Percentiles rank a stretch among this genome's conserved stretches.
Evolutionary conservation across 2,113 vertebrate genomes (phyloP).

Genomic region (Gavia stellata): DNA sequence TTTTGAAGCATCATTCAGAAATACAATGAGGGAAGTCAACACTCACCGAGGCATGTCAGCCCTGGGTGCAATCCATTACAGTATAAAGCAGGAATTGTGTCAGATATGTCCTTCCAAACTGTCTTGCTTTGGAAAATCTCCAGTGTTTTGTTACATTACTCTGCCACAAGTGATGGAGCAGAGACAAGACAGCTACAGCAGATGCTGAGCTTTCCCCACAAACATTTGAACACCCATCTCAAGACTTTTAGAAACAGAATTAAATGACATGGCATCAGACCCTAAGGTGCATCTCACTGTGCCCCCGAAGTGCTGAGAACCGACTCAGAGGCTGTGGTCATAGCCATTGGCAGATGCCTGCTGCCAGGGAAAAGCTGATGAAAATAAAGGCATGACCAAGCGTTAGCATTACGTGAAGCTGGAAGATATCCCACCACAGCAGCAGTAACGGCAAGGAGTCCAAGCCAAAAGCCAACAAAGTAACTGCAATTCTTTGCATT

Average conservation of each 20-base stretch:
- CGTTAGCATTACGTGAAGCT: background rate
- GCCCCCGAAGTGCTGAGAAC: background rate
- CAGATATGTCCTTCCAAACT: background rate
- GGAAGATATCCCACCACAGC: background rate
- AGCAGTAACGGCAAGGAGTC: background rate
- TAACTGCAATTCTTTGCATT: background rate
- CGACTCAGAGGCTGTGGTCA: fast-evolving
- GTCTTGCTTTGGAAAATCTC: background rate
- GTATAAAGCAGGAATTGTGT: background rate
- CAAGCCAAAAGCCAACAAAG: background rate
- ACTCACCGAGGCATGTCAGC: background rate
- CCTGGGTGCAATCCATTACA: background rate
- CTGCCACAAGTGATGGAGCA: background rate
- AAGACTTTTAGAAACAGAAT: background rate
- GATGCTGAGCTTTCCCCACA: background rate
- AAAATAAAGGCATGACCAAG: background rate
- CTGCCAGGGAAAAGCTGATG: background rate
- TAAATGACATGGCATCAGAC: background rate
- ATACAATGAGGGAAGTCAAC: background rate
- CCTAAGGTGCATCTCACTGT: background rate
- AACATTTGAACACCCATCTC: background rate
- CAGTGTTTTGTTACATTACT: background rate
- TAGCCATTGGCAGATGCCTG: background rate
- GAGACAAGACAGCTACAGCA: background rate
- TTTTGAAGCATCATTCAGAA: background rate